Evolutionary conservation across 2,113 vertebrate genomes (phyloP).

Genomic region (Neodontobutis hainanensis): DNA sequence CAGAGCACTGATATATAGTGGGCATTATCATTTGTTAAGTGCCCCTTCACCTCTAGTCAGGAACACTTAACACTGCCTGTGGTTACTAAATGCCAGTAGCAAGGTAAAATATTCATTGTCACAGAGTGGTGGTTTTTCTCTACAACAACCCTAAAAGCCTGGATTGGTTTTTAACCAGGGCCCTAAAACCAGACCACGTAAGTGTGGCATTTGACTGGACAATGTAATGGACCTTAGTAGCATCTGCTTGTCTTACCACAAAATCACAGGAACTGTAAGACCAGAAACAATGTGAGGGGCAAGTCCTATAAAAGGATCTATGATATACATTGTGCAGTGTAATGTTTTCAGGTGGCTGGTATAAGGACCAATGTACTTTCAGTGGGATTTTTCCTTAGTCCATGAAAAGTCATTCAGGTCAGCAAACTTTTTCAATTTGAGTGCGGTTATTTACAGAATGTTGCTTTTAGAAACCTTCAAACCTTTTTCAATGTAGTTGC

Average conservation of each 20-base stretch:
- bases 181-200: conserved; percentile 69
- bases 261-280: conserved; percentile 43
- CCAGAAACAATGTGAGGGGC: conserved; percentile 19
- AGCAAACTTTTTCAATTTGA: conserved; percentile 35
- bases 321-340: background rate
- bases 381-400: conserved; percentile 36
- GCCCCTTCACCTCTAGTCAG: conserved; percentile 80
- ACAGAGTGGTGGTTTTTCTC: conserved; percentile 82
- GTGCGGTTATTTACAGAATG: conserved; percentile 30
- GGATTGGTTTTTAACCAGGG: conserved; percentile 80
- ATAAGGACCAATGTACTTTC: conserved; percentile 19
- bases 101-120: conserved; percentile 85
- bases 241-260: conserved; percentile 50
- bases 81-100: conserved; percentile 81
- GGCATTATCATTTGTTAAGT: conserved; percentile 86
- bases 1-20: conserved; percentile 74
- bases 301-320: conserved; percentile 30
- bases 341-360: background rate
- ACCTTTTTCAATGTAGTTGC: conserved; percentile 24
- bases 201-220: conserved; percentile 63
- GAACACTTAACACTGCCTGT: conserved; percentile 84
- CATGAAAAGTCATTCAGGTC: conserved; percentile 39
- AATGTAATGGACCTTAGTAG: conserved; percentile 62
- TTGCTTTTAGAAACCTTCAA: conserved; percentile 23
- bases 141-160: conserved; percentile 78